phyloP scores from a whole-genome alignment of 2,797 vertebrate species.

The Diplodus puntazzo region DNA sequence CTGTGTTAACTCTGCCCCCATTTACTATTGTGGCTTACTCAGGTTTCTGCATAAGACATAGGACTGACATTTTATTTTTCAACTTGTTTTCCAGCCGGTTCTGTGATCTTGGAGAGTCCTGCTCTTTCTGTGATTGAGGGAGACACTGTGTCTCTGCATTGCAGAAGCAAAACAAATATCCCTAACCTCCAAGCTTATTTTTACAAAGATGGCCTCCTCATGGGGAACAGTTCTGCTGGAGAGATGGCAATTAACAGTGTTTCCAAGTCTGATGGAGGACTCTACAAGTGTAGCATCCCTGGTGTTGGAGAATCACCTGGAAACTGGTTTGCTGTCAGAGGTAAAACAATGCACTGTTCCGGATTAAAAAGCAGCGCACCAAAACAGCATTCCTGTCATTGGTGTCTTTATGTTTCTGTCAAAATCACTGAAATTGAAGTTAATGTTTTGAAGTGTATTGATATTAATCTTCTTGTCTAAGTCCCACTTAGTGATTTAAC shows the following conservation, averaged over 20 bases:
- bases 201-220: not conserved
- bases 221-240: not conserved
- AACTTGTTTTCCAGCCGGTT: not conserved
- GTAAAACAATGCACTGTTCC: not conserved
- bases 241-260: accelerated
- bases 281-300: conserved; percentile 30
- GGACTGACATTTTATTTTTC: too few species aligned
- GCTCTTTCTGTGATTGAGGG: conserved; percentile 19
- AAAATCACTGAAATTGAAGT: too few species aligned
- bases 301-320: conserved; percentile 21
- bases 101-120: conserved; percentile 34
- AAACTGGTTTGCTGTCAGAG: conserved; percentile 29
- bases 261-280: conserved; percentile 31
- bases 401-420: too few species aligned
- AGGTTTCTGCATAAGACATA: too few species aligned
- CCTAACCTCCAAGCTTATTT: not conserved
- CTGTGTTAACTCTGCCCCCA: too few species aligned
- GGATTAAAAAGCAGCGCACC: too few species aligned
- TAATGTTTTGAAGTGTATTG: too few species aligned
- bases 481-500: too few species aligned
- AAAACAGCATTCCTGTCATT: too few species aligned
- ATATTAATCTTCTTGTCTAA: too few species aligned
- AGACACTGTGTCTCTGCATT: accelerated
- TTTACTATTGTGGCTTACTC: too few species aligned
- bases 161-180: not conserved